These are phyloP conservation scores for Caenorhabditis sp. DNA, from an alignment of 2,888 invertebrate genomes.

Conservation along the genomic window DNA sequence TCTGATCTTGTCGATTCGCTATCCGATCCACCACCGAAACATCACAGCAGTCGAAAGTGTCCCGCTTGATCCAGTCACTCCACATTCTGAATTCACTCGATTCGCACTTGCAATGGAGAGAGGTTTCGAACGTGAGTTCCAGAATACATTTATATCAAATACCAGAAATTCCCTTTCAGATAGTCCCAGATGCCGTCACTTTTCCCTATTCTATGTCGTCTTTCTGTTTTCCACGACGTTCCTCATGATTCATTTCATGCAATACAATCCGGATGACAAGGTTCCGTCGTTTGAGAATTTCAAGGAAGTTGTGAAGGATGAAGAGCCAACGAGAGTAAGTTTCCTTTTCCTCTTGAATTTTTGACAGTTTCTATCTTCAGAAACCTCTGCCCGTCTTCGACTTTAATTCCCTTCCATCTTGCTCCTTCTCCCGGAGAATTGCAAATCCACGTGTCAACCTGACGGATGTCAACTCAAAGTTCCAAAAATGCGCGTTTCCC, in stretches of 20 bases:
- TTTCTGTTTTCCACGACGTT: slow-evolving; percentile 21
- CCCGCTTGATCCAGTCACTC: no score
- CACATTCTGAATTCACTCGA: no score
- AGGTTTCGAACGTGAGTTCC: background rate
- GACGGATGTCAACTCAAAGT: background rate
- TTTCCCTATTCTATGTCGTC: slow-evolving; percentile 18
- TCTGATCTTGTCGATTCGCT: no score
- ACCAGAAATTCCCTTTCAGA: background rate
- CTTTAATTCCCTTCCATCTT: slow-evolving; percentile 10
- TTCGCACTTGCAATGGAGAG: slow-evolving; percentile 15
- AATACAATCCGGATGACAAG: slow-evolving; percentile 3
- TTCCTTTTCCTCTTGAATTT: background rate
- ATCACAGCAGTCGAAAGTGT: no score
- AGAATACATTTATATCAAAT: background rate
- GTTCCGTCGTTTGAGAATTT: background rate
- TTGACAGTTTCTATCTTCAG: slow-evolving; percentile 3
- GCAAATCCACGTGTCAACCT: slow-evolving; percentile 16
- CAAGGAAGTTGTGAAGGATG: background rate
- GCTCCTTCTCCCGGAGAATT: background rate
- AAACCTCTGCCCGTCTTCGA: background rate
- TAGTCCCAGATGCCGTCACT: background rate
- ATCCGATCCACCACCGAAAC: no score
- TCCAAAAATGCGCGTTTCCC: slow-evolving; percentile 15
- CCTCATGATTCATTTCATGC: slow-evolving; percentile 33
- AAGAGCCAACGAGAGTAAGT: slow-evolving; percentile 1